These are phyloP conservation scores for Calvadosia cruxmelitensis DNA, from an alignment of 30 jellyfish, hydroid and myxozoan species.

Conservation along the genomic window DNA sequence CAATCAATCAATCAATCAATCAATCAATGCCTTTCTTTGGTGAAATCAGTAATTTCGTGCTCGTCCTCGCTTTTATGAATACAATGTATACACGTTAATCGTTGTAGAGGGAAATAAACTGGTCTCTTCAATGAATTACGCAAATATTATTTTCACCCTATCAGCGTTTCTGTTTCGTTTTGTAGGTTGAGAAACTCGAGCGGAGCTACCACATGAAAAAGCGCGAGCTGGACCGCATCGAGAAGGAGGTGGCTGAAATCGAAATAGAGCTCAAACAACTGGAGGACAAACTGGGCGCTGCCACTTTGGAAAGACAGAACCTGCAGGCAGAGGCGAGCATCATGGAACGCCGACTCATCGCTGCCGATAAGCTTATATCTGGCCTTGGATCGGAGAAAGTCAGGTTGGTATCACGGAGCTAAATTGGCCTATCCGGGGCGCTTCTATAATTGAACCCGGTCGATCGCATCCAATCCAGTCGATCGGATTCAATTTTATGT, in stretches of 20 bases:
- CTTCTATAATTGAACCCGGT: no score
- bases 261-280: constrained; percentile 75
- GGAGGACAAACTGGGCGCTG: constrained; percentile 62
- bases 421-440: no score
- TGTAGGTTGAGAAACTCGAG: constrained; percentile 79
- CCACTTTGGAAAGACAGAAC: constrained; percentile 65
- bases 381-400: constrained; percentile 94
- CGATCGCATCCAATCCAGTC: no score
- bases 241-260: constrained; percentile 78
- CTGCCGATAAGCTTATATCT: constrained; percentile 91
- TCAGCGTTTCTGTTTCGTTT: background rate
- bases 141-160: background rate
- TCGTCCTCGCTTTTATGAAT: no score
- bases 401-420: constrained; percentile 30
- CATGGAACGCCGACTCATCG: constrained; percentile 91
- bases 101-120: no score
- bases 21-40: no score
- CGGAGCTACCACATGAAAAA: constrained; percentile 71
- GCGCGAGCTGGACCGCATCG: constrained; percentile 82
- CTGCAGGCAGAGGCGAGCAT: constrained; percentile 88
- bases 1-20: background rate
- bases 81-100: no score
- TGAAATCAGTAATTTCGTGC: no score
- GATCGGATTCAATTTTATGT: no score
- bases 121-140: background rate